A percentile compares a stretch with the other conserved stretches of the same genome.
Conservation (phyloP, 2,888 invertebrate genomes). For the Nephrocerus scutellatus region DNA sequence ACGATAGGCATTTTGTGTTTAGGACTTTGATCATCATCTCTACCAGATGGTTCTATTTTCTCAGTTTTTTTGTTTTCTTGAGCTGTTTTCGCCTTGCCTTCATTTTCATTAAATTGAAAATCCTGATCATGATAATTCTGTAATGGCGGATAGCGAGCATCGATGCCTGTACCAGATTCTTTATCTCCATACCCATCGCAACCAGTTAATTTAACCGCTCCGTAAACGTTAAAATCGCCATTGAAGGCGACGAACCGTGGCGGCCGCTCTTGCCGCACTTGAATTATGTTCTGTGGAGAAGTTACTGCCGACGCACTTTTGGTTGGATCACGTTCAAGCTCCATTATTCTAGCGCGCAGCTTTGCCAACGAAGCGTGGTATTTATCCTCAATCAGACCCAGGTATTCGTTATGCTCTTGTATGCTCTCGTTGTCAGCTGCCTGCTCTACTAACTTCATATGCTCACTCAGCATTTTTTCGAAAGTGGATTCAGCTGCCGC, state of each 20-base stretch:
- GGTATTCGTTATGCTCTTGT: neutral
- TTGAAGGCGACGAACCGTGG: neutral
- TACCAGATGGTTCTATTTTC: too few relatives aligned
- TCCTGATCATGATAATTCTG: too few relatives aligned
- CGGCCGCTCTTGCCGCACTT: conserved; percentile 1
- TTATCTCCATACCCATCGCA: too few relatives aligned
- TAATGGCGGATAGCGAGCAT: too few relatives aligned
- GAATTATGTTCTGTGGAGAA: neutral
- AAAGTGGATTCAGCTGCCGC: conserved; percentile 2
- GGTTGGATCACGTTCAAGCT: neutral
- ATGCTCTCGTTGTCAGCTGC: neutral
- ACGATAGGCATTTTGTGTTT: too few relatives aligned
- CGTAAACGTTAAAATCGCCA: too few relatives aligned
- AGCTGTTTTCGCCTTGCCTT: too few relatives aligned
- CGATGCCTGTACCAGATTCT: too few relatives aligned
- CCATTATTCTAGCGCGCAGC: neutral
- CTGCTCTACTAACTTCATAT: conserved; percentile 1
- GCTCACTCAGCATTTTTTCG: conserved; percentile 2
- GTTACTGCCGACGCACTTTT: neutral
- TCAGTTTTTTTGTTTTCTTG: too few relatives aligned
- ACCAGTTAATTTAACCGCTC: too few relatives aligned
- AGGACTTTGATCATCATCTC: too few relatives aligned
- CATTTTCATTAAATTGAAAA: too few relatives aligned
- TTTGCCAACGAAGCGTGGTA: neutral
- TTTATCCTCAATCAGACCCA: neutral